These are phyloP conservation scores for Vanacampus margaritifer DNA, from an alignment of 2,113 vertebrate genomes.

Conservation along the genomic window DNA sequence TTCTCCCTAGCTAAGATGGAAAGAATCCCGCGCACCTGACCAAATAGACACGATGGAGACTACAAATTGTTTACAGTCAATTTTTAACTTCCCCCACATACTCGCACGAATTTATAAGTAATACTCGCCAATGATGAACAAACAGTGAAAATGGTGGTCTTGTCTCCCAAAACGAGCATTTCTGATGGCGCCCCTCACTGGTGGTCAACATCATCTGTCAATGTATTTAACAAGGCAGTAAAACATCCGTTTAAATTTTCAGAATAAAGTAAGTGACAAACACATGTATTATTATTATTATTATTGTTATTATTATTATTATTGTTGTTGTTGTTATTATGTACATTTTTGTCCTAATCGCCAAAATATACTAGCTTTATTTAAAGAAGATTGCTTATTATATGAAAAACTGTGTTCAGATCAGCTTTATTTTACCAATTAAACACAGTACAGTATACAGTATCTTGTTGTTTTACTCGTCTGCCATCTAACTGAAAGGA, in stretches of 20 bases:
- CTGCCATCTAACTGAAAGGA: not conserved
- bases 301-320: not conserved
- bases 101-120: not conserved
- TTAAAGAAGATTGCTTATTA: not conserved
- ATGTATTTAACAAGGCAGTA: not conserved
- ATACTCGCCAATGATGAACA: not conserved
- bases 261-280: not conserved
- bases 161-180: not conserved
- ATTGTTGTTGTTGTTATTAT: too few species aligned
- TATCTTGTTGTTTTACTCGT: not conserved
- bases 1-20: slow-evolving; percentile 22
- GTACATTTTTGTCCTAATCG: too few species aligned
- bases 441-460: too few species aligned
- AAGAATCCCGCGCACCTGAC: slow-evolving; percentile 13
- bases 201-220: not conserved
- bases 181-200: not conserved
- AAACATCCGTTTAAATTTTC: slow-evolving; percentile 28
- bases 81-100: slow-evolving; percentile 4
- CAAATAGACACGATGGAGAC: not conserved
- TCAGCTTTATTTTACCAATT: not conserved
- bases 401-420: not conserved
- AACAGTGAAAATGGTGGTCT: not conserved
- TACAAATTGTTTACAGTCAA: not conserved
- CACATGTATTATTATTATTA: not conserved
- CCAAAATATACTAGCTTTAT: not conserved